Evolutionary conservation across 2,888 invertebrate genomes (phyloP).

Genomic region (Orchesella flavescens): DNA sequence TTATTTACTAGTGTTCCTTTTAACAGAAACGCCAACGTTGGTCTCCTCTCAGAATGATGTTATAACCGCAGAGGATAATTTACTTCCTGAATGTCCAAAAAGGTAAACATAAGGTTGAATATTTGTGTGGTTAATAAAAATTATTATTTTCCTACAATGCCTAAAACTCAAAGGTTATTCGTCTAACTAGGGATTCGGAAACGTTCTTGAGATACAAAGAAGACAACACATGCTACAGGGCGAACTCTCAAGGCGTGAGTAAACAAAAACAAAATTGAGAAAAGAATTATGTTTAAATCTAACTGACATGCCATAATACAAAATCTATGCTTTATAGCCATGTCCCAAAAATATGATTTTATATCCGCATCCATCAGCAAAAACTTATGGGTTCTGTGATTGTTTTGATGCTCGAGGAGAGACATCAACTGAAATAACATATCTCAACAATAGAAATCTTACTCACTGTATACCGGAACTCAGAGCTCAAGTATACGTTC

Average conservation of each 20-base stretch:
- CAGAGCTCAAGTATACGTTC: conserved; percentile 62
- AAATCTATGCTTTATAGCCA: conserved; percentile 41
- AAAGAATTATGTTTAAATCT: too few relatives aligned
- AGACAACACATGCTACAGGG: conserved; percentile 54
- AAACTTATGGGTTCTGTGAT: conserved; percentile 62
- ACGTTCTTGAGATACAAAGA: conserved; percentile 32
- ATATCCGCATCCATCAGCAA: conserved; percentile 53
- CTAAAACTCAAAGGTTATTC: too few relatives aligned
- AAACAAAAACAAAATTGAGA: neutral
- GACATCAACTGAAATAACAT: conserved; percentile 54
- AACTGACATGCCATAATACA: neutral
- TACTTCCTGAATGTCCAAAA: conserved; percentile 4
- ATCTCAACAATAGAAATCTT: conserved; percentile 42
- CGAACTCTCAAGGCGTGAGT: conserved; percentile 52
- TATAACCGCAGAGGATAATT: conserved; percentile 8
- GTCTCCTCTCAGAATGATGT: neutral
- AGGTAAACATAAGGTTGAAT: too few relatives aligned
- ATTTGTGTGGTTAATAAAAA: neutral
- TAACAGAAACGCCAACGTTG: too few relatives aligned
- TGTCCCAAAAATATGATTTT: conserved; percentile 59
- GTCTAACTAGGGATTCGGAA: neutral
- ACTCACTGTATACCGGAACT: conserved; percentile 58
- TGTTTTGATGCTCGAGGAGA: conserved; percentile 65
- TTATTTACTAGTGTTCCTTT: too few relatives aligned
- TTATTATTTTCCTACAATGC: too few relatives aligned